Percentiles rank a stretch among this genome's conserved stretches.
phyloP scores from a whole-genome alignment of 2,113 vertebrate genomes.

The Scopus umbretta region DNA sequence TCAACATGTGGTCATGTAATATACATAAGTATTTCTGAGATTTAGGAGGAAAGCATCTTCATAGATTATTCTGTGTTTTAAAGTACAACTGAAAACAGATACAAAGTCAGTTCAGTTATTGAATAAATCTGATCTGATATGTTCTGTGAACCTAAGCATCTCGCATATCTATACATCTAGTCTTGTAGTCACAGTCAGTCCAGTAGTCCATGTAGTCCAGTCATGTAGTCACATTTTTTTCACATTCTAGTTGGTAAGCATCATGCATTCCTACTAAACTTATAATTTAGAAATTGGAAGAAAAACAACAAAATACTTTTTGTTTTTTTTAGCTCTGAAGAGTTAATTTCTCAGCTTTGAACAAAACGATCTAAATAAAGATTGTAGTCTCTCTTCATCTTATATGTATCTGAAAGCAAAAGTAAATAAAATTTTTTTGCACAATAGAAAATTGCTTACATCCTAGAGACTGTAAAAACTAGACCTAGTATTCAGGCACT shows the following conservation, averaged over 20 bases:
- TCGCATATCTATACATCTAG: not conserved
- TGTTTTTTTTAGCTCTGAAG: not conserved
- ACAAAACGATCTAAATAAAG: not conserved
- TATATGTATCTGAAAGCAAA: not conserved
- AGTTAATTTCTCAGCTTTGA: not conserved
- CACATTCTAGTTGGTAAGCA: not conserved
- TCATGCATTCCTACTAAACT: not conserved
- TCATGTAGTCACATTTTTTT: not conserved
- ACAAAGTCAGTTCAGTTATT: not conserved
- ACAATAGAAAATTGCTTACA: not conserved
- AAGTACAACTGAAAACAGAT: not conserved
- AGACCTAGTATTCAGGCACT: not conserved
- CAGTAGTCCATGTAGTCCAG: not conserved
- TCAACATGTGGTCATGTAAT: not conserved
- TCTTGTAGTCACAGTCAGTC: not conserved
- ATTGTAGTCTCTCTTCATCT: not conserved
- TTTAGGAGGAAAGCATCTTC: not conserved
- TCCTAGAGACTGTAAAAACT: not conserved
- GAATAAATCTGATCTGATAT: not conserved
- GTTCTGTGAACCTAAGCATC: not conserved
- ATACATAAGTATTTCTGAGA: not conserved
- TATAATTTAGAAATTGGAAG: not conserved
- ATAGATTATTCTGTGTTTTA: not conserved
- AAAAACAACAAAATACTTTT: not conserved
- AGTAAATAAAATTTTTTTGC: not conserved